These are phyloP conservation scores for Montipora capitata DNA, from an alignment of 92 coral and sea anemone species.

Conservation along the genomic window DNA sequence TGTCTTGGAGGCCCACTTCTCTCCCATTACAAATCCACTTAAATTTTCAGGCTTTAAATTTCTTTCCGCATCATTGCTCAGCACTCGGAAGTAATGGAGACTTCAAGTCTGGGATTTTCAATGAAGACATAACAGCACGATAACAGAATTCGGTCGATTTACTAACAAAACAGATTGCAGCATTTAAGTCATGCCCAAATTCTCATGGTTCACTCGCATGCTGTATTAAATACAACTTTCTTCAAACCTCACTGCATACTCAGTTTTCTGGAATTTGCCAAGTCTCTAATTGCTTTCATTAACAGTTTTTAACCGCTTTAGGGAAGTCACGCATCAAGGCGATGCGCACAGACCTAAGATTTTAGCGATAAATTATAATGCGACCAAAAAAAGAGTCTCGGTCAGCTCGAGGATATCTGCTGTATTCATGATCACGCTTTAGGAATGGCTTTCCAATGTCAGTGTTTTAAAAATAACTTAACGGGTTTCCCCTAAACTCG, in stretches of 20 bases:
- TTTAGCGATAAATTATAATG: too few species aligned
- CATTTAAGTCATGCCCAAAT: not conserved
- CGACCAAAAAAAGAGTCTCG: too few species aligned
- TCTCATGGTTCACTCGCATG: not conserved
- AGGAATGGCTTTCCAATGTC: too few species aligned
- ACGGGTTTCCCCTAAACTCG: not conserved
- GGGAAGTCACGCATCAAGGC: too few species aligned
- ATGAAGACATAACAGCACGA: not conserved
- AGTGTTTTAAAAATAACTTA: not conserved
- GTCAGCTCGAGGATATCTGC: too few species aligned
- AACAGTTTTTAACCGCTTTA: too few species aligned
- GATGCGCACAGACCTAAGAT: too few species aligned
- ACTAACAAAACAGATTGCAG: not conserved
- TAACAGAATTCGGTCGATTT: constrained; percentile 1
- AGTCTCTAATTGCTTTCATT: too few species aligned
- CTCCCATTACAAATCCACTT: not conserved
- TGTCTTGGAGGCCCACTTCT: not conserved
- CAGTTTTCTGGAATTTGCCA: too few species aligned
- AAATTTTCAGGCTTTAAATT: constrained; percentile 2
- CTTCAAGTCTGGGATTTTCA: constrained; percentile 19
- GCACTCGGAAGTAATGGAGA: constrained; percentile 45
- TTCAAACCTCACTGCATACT: not conserved
- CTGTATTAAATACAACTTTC: not conserved
- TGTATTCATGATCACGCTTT: too few species aligned
- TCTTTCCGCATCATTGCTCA: constrained; percentile 10